phyloP scores from a whole-genome alignment of 2,113 vertebrate genomes.

The Trichechus manatus region DNA sequence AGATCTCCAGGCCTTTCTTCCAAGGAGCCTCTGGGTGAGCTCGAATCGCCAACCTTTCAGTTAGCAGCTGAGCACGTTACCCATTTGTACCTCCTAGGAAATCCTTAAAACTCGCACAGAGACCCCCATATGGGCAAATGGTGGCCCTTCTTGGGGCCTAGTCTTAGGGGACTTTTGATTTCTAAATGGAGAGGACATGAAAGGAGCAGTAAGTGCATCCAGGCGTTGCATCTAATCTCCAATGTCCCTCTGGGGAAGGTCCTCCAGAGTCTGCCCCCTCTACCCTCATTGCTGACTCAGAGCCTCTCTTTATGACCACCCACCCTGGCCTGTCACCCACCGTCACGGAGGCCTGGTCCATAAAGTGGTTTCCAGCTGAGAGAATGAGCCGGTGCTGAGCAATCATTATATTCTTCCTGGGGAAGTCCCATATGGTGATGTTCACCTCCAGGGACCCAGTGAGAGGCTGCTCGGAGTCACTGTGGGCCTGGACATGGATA shows the following conservation, averaged over 20 bases:
- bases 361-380: neutral
- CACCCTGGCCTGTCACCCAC: slow-evolving; percentile 12
- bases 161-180: neutral
- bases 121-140: rapidly evolving
- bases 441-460: neutral
- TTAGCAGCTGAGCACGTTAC: neutral
- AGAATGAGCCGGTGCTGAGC: neutral
- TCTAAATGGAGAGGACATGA: neutral
- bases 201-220: neutral
- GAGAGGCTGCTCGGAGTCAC: neutral
- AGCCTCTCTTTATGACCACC: neutral
- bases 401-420: neutral
- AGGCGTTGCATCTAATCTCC: neutral
- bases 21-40: neutral
- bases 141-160: neutral
- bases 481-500: slow-evolving; percentile 64
- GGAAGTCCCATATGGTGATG: slow-evolving; percentile 54
- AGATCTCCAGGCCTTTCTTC: neutral
- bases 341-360: slow-evolving; percentile 40
- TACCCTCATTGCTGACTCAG: neutral
- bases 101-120: neutral
- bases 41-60: neutral
- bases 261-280: neutral
- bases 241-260: neutral
- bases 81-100: neutral